Evolutionary conservation across 2,113 vertebrate species (phyloP).

Genomic region (Muntiacus reevesi): DNA sequence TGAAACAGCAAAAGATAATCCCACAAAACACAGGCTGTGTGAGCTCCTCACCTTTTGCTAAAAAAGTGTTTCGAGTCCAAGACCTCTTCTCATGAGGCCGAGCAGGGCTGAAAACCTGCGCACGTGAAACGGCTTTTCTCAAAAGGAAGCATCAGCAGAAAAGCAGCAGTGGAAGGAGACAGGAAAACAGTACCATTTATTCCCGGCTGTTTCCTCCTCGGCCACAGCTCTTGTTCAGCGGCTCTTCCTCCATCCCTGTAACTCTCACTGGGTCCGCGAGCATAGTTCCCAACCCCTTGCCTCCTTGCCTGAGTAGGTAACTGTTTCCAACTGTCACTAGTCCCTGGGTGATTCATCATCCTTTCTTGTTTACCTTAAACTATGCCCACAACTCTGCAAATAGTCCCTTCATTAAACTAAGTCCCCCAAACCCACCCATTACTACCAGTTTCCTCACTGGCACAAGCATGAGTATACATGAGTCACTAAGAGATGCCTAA

Average conservation of each 20-base stretch:
- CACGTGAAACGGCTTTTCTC: background rate
- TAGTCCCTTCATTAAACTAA: background rate
- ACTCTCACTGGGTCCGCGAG: background rate
- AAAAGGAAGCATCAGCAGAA: background rate
- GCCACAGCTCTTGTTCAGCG: background rate
- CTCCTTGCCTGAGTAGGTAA: background rate
- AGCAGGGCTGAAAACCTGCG: background rate
- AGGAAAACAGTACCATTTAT: background rate
- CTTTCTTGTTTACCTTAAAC: background rate
- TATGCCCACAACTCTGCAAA: background rate
- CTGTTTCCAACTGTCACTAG: background rate
- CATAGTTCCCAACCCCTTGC: background rate
- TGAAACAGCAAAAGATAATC: background rate
- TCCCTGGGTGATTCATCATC: background rate
- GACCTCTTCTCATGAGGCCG: background rate
- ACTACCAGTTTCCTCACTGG: background rate
- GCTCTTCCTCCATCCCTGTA: background rate
- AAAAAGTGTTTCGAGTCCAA: background rate
- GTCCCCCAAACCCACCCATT: background rate
- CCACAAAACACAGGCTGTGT: background rate
- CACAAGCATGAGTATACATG: background rate
- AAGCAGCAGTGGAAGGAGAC: background rate
- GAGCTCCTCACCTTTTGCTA: background rate
- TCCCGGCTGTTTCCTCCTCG: background rate
- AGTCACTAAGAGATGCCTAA: background rate